Percentiles rank a stretch among this genome's conserved stretches.
Evolutionary conservation across 2,888 invertebrate genomes (phyloP).

Genomic region (Melolontha melolontha): DNA sequence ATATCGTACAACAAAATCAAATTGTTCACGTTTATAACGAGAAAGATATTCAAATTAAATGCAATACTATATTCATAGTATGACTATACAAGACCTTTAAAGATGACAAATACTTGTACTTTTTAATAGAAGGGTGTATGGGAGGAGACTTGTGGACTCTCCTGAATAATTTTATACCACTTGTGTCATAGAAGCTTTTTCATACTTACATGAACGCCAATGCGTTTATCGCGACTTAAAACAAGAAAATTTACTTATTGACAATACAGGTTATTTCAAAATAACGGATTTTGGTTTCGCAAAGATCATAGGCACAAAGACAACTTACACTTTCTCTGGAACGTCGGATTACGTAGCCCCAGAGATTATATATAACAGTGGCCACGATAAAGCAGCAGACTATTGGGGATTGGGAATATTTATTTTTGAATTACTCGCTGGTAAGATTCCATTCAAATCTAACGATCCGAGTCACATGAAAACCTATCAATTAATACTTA

Average conservation of each 20-base stretch:
- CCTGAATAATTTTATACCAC: constrained; percentile 87
- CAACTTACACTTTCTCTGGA: constrained; percentile 95
- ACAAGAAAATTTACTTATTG: constrained; percentile 92
- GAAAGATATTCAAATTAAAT: constrained; percentile 69
- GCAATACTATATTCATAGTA: constrained; percentile 59
- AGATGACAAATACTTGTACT: constrained; percentile 91
- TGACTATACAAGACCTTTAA: constrained; percentile 90
- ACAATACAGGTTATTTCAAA: constrained; percentile 86
- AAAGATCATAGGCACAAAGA: constrained; percentile 80
- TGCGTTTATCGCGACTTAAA: constrained; percentile 90
- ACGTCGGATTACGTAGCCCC: constrained; percentile 91
- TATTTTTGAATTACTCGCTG: constrained; percentile 85
- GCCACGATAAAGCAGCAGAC: constrained; percentile 86
- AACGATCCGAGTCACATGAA: constrained; percentile 91
- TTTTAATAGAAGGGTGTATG: constrained; percentile 91
- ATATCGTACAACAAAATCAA: constrained; percentile 76
- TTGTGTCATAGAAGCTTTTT: constrained; percentile 91
- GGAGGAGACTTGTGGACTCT: constrained; percentile 96
- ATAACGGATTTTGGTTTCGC: constrained; percentile 95
- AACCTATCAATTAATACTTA: constrained; percentile 92
- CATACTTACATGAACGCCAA: constrained; percentile 84
- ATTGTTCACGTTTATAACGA: constrained; percentile 78
- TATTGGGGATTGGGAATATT: constrained; percentile 93
- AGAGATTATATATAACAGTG: constrained; percentile 89
- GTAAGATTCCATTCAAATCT: constrained; percentile 82